These are phyloP conservation scores for Telenomus remus DNA, from an alignment of 1,140 invertebrate genomes.

Conservation along the genomic window DNA sequence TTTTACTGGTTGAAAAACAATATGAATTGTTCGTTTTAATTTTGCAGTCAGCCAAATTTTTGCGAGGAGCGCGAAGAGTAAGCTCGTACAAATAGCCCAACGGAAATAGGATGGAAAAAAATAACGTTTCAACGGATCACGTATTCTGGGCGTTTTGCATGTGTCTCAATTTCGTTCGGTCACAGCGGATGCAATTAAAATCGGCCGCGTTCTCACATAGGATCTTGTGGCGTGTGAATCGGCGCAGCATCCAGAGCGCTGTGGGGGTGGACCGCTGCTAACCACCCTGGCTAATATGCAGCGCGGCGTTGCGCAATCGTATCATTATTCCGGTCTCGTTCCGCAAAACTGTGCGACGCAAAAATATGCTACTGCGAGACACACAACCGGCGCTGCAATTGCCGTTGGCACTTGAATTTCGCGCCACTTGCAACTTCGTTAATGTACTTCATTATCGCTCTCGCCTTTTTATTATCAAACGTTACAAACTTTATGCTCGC, in stretches of 20 bases:
- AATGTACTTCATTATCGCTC: conserved; percentile 11
- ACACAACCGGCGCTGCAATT: conserved; percentile 8
- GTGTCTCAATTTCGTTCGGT: conserved; percentile 17
- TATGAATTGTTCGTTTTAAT: too few relatives aligned
- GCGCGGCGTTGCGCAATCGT: conserved; percentile 25
- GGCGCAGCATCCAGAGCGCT: conserved; percentile 30
- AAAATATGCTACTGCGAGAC: conserved; percentile 38
- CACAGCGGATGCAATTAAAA: conserved; percentile 48
- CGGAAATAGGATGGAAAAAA: too few relatives aligned
- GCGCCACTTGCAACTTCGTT: conserved; percentile 40
- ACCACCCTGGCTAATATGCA: conserved; percentile 24
- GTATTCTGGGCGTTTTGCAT: neutral
- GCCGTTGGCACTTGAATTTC: conserved; percentile 44
- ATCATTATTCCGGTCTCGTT: conserved; percentile 36
- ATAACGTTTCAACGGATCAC: neutral
- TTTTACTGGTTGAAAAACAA: too few relatives aligned
- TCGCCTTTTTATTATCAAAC: conserved; percentile 1
- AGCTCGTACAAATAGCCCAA: too few relatives aligned
- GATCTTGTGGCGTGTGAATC: conserved; percentile 41
- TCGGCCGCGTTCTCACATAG: conserved; percentile 51
- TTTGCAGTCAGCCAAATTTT: neutral
- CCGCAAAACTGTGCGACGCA: conserved; percentile 23
- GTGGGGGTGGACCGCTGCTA: conserved; percentile 14
- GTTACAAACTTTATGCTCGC: too few relatives aligned
- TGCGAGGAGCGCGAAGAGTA: neutral